phyloP scores from a whole-genome alignment of 2,888 invertebrate genomes.

The Apotomis capreana region DNA sequence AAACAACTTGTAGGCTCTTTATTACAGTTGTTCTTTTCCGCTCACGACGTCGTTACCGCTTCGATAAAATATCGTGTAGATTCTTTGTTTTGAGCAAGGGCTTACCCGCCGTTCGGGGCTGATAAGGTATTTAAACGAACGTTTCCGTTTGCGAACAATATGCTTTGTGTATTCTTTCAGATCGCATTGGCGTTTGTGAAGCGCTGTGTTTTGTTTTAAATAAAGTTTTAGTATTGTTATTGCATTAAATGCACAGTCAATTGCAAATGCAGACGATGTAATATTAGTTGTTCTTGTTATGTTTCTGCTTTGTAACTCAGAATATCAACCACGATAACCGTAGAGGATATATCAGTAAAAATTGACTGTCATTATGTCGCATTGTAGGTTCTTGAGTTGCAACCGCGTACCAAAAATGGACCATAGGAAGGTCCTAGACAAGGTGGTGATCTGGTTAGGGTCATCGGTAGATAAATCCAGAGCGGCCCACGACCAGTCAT shows the following conservation, averaged over 20 bases:
- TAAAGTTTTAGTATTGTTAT: neutral
- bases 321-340: no score
- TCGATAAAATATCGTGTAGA: constrained; percentile 73
- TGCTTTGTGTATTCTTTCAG: constrained; percentile 24
- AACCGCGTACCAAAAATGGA: no score
- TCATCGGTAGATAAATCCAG: no score
- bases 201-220: constrained; percentile 9
- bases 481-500: no score
- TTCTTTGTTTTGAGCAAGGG: constrained; percentile 63
- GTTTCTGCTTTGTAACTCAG: no score
- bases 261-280: no score
- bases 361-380: no score
- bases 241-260: neutral
- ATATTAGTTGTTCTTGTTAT: no score
- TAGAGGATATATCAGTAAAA: no score
- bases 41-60: constrained; percentile 73
- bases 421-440: no score
- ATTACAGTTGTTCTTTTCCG: constrained; percentile 81
- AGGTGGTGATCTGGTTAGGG: no score
- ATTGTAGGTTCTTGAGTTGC: no score
- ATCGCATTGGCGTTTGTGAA: constrained; percentile 7
- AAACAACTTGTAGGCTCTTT: constrained; percentile 82
- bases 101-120: constrained; percentile 51
- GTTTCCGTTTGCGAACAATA: constrained; percentile 46
- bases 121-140: constrained; percentile 49